Base-by-base conservation (phyloP, 64 coral and sea anemone genomes). In the Pachyseris speciosa region DNA sequence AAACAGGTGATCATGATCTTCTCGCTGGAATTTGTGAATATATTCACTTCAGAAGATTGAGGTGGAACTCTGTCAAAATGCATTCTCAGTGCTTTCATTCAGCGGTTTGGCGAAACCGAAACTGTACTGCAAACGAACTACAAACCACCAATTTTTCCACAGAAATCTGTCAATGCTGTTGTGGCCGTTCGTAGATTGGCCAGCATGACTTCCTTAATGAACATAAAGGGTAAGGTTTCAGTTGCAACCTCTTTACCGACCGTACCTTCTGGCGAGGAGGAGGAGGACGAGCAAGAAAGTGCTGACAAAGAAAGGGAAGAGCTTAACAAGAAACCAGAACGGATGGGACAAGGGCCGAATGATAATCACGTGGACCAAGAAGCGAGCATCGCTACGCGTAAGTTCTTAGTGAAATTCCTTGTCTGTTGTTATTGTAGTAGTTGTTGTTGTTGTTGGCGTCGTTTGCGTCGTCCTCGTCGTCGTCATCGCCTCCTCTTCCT, bases 121-220 rank as follows among this genome's bases (percentile, higher is more conserved):
- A n/a, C n/a, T n/a, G n/a, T n/a, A n/a, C n/a, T n/a, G n/a, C n/a
- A n/a, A n/a, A n/a, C n/a, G n/a, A n/a, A n/a, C n/a, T n/a, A n/a
- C n/a, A n/a, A n/a, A n/a, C n/a, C n/a, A n/a, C n/a, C n/a, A 12
- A 31, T 25, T 43, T 17, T 19, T 49, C 43, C 28, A 32, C 68
- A 95, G 95, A 96, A 96, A 93, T 96, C 95, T 28, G 91, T 96
- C n/a, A 96, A 96, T 26, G 95, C 95, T 22, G 30, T 96, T n/a
- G 81, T 89, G 41, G 95, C 95, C 5, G 91, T 96, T 53, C 77
- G 95, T 33, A 86, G 95, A 34, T 77, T 96, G 7, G 89, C 95
- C 19, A 89, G 78, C 2, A 42, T 96, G 28, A 59, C 63, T 26
- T 88, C 77, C n/a, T 30, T 93, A 33, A 81, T 93, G 26, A 87